Base-by-base conservation (phyloP, 2,113 vertebrate species). In the Cyphomyrus plagiostoma region DNA sequence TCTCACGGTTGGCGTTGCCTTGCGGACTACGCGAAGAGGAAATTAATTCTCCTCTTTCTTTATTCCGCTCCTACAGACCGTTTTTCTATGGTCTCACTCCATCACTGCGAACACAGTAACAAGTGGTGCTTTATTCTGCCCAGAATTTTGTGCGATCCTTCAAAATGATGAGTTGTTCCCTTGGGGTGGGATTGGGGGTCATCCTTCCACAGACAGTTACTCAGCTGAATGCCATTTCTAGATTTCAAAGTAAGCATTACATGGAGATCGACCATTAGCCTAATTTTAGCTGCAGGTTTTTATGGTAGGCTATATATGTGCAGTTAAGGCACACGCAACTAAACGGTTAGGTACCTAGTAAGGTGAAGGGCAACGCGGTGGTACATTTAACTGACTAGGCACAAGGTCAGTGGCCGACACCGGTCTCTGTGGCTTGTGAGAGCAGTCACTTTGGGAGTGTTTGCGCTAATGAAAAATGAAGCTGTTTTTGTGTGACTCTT, bases 91-190 rank as follows among this genome's bases (percentile, higher is more conserved):
- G 77, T 56, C 49, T 53, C 88, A 82, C 53, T 89, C 74, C 74
- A 82, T 89, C 88, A 83, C 88, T 45, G n/a, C 23, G 88, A 82
- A 89, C 74, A 89, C 66, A 88, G 88, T 77, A 50, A 74, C 46
- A 49, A 86, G 83, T 50, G 74, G 70, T 83, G 30, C 82, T 82
- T 82, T 82, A 89, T 50, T 53, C 49, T 82, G 48, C 13, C 26
- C 9, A 23, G 3, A 56, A 82, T 39, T 56, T 56, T 83, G 66
- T 49, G 88, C 48, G 88, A 88, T 88, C 35, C 30, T 26, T 89
- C 74, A 56, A 82, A 83, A 89, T 89, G 74, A 89, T 89, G 62
- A 88, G 66, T 77, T 52, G 49, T 77, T 88, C 77, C 88, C 88
- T 80, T 19, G n/a, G 56, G 10, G 21, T 80, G 35, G 74, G 15